Evolutionary conservation across 2,113 vertebrate species (phyloP).

Genomic region (Ptyas mucosa): DNA sequence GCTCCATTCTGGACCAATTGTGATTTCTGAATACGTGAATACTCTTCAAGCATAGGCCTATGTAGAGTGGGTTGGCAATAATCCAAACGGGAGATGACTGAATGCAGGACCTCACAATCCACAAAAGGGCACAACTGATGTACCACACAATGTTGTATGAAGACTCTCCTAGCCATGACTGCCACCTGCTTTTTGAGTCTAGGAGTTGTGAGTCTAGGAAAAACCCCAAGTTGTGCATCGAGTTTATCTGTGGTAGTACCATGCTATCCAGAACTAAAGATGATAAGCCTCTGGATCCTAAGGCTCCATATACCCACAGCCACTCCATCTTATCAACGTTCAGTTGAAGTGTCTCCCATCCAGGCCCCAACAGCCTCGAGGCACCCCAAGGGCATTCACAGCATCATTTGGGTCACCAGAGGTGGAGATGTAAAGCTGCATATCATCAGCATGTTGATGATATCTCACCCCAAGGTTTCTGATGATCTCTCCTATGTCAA

Average conservation of each 20-base stretch:
- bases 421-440: no score
- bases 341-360: not conserved
- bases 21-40: not conserved
- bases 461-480: not conserved
- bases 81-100: not conserved
- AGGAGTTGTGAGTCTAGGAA: not conserved
- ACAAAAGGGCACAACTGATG: not conserved
- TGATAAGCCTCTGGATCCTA: not conserved
- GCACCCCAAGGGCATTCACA: not conserved
- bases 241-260: not conserved
- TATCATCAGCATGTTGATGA: not conserved
- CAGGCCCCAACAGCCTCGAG: not conserved
- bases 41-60: not conserved
- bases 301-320: not conserved
- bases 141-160: not conserved
- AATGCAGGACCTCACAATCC: not conserved
- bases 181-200: not conserved
- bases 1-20: not conserved
- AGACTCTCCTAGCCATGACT: not conserved
- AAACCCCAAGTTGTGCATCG: not conserved
- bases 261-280: not conserved
- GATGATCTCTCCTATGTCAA: not conserved
- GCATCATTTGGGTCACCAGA: not conserved
- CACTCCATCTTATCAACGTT: not conserved
- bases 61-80: not conserved